Evolutionary conservation across 2,113 vertebrate species (phyloP).

Genomic region (Dasyurus viverrinus): DNA sequence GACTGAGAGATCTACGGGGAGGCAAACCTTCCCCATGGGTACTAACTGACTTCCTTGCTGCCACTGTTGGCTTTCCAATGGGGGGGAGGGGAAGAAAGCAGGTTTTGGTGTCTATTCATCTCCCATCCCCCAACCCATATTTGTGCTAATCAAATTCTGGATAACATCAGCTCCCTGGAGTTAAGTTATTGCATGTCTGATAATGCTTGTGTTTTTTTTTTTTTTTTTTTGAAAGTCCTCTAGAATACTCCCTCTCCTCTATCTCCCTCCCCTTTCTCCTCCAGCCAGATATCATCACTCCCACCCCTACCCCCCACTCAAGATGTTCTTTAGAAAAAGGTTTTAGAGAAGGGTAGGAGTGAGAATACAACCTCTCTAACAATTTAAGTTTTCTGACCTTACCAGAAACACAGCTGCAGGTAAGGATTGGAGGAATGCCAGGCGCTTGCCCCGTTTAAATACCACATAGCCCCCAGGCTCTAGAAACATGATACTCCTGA

Average conservation of each 20-base stretch:
- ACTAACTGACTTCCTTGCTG: constrained; percentile 77
- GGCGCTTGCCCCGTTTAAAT: constrained; percentile 83
- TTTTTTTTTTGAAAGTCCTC: constrained; percentile 41
- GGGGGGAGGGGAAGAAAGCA: constrained; percentile 76
- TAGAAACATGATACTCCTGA: constrained; percentile 85
- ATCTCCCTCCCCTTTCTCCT: neutral
- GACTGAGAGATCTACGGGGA: constrained; percentile 82
- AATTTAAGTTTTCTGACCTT: constrained; percentile 48
- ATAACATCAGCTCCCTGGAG: constrained; percentile 77
- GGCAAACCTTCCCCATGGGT: constrained; percentile 81
- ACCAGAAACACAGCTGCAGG: constrained; percentile 80
- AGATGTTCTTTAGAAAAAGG: constrained; percentile 29
- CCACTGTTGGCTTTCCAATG: constrained; percentile 79
- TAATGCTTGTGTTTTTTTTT: constrained; percentile 44
- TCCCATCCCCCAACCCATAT: constrained; percentile 66
- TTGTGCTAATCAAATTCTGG: constrained; percentile 77
- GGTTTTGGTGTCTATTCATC: constrained; percentile 59
- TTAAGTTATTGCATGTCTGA: constrained; percentile 70
- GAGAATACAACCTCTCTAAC: constrained; percentile 21
- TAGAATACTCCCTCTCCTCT: constrained; percentile 30
- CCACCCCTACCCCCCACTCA: neutral
- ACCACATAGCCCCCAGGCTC: constrained; percentile 83
- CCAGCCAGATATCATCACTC: neutral
- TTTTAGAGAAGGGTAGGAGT: neutral
- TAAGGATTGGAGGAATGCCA: constrained; percentile 84